Evolutionary conservation across 2,888 invertebrate genomes (phyloP), one percentile per base, ranked within the genome.

Genomic region (Eudemis profundana): DNA sequence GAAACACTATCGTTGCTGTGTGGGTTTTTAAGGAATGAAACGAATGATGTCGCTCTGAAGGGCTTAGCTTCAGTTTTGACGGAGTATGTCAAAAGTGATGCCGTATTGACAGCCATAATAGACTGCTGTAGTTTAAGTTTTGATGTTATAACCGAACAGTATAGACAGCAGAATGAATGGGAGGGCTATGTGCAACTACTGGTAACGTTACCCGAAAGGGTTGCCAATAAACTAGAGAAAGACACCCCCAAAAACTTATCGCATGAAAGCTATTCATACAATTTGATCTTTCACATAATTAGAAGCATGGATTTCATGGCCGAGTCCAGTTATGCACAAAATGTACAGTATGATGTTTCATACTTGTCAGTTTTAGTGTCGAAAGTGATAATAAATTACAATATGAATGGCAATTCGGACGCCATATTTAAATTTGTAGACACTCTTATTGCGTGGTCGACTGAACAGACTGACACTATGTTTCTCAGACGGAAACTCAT

Each of bases 221-320:
- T 97, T 44, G 95, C 96, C 7, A 97, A 97, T 77, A 93, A 92
- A 72, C 72, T 95, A 27, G 85, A 94, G 68, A 87, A 86, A 1
- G 86, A 93, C 29, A 87, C 94, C 4, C 93, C 94, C 0, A 88
- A 92, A 66, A 87, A 93, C 15, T 96, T 95, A 76, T 84, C 92
- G 0, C 87, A 93, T 0, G 87, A 93, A 14, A 89, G 87, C 19
- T 96, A 93, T 78, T 89, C 94, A 0, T 93, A 92, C 59, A 82
- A 94, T 46, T 74, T 96, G 0, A 83, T 94, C 21, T 93, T 93
- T 67, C 95, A 95, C 72, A 80, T 95, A 3, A 72, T 95, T 0
- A 93, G 94, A 72, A 85, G 93, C 0, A 79, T 96, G 0, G 93
- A 94, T 74, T 95, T 95, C 75, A 86, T 96, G 71, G 79, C 90